Conservation (phyloP, 2,888 invertebrate genomes). For the Vesta saturnalis region DNA sequence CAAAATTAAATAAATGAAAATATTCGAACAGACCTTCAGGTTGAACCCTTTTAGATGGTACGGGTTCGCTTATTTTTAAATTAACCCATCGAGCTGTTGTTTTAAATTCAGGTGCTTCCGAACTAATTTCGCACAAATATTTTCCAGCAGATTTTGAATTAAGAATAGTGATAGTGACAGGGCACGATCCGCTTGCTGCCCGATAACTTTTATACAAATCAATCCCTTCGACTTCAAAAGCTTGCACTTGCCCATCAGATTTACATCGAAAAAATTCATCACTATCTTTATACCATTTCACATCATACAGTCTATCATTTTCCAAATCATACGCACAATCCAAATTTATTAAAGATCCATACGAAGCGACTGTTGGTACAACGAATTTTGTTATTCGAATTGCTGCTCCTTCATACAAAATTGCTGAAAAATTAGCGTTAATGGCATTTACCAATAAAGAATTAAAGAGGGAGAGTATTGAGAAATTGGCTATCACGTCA, state of each 20-base stretch:
- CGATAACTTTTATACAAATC: conserved; percentile 43
- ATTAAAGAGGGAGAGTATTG: conserved; percentile 14
- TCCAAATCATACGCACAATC: conserved; percentile 55
- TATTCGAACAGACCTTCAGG: conserved; percentile 3
- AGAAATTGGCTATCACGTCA: conserved; percentile 36
- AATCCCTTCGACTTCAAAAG: conserved; percentile 51
- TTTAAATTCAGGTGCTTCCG: conserved; percentile 52
- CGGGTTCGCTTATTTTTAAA: conserved; percentile 36
- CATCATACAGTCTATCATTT: conserved; percentile 51
- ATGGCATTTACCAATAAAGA: conserved; percentile 28
- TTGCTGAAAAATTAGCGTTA: conserved; percentile 2
- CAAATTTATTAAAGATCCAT: conserved; percentile 51
- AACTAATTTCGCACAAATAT: conserved; percentile 56
- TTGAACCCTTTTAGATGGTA: conserved; percentile 39
- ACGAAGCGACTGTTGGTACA: conserved; percentile 51
- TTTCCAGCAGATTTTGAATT: conserved; percentile 50
- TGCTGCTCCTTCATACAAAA: neutral
- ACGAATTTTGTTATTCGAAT: conserved; percentile 51
- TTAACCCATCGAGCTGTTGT: conserved; percentile 39
- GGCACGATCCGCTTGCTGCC: conserved; percentile 51
- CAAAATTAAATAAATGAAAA: neutral
- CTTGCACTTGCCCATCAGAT: conserved; percentile 51
- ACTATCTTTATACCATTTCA: conserved; percentile 59
- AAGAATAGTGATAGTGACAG: conserved; percentile 49
- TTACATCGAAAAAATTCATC: conserved; percentile 51